Percentiles rank a stretch among this genome's conserved stretches.
Conservation (phyloP, 1,140 invertebrate genomes). For the Drosophila rufa region DNA sequence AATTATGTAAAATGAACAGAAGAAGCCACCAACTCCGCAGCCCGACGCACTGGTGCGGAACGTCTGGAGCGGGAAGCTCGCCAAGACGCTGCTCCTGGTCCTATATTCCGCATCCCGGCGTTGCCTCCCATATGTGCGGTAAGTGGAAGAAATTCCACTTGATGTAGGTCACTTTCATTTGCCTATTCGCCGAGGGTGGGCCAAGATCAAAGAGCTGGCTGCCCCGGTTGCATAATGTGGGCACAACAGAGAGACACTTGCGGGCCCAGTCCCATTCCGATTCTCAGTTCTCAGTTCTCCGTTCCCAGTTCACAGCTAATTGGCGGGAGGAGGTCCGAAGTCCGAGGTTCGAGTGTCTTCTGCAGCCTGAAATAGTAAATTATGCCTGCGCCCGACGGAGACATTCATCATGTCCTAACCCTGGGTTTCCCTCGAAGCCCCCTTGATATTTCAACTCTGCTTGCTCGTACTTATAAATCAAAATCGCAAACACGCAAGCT, state of each 20-base stretch:
- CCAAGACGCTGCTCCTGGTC: slow-evolving; percentile 47
- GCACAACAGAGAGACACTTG: slow-evolving; percentile 62
- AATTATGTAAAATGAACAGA: slow-evolving; percentile 55
- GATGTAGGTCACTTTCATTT: slow-evolving; percentile 83
- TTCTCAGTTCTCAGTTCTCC: slow-evolving; percentile 20
- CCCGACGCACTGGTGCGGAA: slow-evolving; percentile 58
- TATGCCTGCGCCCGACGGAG: slow-evolving; percentile 66
- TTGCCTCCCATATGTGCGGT: slow-evolving; percentile 46
- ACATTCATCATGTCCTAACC: slow-evolving; percentile 67
- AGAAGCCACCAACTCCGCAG: slow-evolving; percentile 31
- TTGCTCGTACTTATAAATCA: slow-evolving; percentile 80
- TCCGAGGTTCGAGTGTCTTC: slow-evolving; percentile 44
- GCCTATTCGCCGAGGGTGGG: slow-evolving; percentile 60
- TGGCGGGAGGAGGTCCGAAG: slow-evolving; percentile 22
- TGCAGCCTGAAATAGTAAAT: slow-evolving; percentile 45
- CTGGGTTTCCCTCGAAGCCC: slow-evolving; percentile 14
- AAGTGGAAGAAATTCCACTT: slow-evolving; percentile 71
- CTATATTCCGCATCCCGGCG: slow-evolving; percentile 36
- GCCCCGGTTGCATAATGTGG: slow-evolving; percentile 79
- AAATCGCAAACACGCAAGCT: slow-evolving; percentile 73
- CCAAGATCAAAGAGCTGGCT: slow-evolving; percentile 67
- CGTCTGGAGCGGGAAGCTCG: slow-evolving; percentile 25
- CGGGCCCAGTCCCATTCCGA: slow-evolving; percentile 5
- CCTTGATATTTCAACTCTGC: slow-evolving; percentile 65
- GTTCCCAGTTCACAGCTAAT: slow-evolving; percentile 38